Conservation (phyloP, 2,888 invertebrate genomes). For the Apodemia hepburni region DNA sequence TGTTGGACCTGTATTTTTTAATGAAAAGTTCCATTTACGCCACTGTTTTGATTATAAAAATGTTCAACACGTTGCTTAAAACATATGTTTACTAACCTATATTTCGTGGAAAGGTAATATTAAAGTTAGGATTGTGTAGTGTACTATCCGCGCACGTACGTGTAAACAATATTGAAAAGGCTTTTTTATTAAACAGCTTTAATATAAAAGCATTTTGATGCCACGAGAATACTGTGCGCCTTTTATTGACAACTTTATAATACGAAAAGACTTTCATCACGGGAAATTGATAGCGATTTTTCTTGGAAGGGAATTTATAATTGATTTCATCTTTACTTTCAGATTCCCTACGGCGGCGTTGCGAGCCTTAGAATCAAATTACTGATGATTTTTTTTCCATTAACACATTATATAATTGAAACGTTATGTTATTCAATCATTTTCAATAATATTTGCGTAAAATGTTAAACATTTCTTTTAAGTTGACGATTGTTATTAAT, state of each 20-base stretch:
- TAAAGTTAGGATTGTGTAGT: constrained; percentile 1
- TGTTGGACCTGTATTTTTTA: not conserved
- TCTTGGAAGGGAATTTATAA: constrained; percentile 51
- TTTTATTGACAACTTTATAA: constrained; percentile 62
- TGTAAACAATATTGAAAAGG: constrained; percentile 34
- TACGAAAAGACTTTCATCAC: constrained; percentile 55
- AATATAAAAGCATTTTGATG: constrained; percentile 43
- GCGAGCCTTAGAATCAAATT: constrained; percentile 31
- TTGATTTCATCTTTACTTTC: constrained; percentile 53
- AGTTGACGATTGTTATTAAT: too few species aligned
- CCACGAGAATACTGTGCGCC: constrained; percentile 45
- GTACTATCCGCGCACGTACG: constrained; percentile 11
- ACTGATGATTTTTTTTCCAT: constrained; percentile 12
- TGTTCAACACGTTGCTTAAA: constrained; percentile 2
- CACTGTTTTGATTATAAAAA: not conserved
- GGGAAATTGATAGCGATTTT: constrained; percentile 60
- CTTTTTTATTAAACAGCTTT: constrained; percentile 35
- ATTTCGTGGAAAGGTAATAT: constrained; percentile 6
- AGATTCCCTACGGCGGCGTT: constrained; percentile 42
- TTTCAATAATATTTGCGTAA: too few species aligned
- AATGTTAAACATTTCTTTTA: too few species aligned
- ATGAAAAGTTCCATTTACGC: not conserved
- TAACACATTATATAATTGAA: not conserved
- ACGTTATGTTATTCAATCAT: too few species aligned
- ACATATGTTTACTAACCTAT: not conserved